phyloP scores from a whole-genome alignment of 2,797 vertebrate genomes.

The Hippocampus kuda region DNA sequence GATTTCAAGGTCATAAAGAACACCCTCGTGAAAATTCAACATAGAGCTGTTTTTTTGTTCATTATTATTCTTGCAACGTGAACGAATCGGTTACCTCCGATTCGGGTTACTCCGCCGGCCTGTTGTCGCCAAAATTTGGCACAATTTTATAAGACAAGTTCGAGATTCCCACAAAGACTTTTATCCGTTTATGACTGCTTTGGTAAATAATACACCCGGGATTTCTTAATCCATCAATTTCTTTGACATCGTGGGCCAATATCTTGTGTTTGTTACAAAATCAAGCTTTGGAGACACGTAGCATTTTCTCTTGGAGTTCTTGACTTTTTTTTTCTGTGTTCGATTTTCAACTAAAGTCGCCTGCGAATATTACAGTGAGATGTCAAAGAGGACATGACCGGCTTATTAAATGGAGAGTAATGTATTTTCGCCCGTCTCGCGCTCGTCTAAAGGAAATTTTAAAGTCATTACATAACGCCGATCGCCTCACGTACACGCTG shows the following conservation, averaged over 20 bases:
- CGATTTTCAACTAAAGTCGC: not conserved
- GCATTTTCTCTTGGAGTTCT: not conserved
- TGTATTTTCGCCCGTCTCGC: not conserved
- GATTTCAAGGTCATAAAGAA: not conserved
- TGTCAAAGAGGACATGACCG: not conserved
- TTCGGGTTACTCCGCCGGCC: too few species aligned
- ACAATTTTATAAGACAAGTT: not conserved
- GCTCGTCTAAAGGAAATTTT: not conserved
- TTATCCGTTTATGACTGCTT: not conserved
- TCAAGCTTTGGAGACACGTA: not conserved
- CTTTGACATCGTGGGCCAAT: not conserved
- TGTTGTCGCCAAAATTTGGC: not conserved
- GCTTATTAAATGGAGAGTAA: slow-evolving; percentile 1
- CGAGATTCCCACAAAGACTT: not conserved
- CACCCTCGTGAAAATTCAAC: not conserved
- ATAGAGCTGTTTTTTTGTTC: not conserved
- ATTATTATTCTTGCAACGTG: not conserved
- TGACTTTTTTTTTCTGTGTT: not conserved
- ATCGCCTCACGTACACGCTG: not conserved
- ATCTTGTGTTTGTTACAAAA: not conserved
- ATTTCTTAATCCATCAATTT: not conserved
- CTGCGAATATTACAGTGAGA: not conserved
- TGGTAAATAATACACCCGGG: not conserved
- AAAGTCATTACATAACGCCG: not conserved
- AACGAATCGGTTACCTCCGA: not conserved